A percentile compares a stretch with the other conserved stretches of the same genome.
Evolutionary conservation across 2,888 invertebrate species (phyloP).

Genomic region (Watsonalla cultraria): DNA sequence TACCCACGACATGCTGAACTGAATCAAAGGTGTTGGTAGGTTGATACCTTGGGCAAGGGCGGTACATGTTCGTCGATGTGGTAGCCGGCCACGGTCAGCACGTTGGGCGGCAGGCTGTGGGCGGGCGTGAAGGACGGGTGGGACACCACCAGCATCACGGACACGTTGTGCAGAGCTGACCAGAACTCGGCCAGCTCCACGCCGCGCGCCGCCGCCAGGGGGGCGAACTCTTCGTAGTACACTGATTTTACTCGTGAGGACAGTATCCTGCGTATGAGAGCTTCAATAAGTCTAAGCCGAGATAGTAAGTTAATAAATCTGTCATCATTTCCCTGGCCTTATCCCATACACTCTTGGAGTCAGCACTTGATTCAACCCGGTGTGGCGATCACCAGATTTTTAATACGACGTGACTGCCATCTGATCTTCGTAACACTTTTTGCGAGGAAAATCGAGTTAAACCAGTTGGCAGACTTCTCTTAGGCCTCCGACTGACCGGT

Average conservation of each 20-base stretch:
- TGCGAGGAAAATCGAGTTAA: no score
- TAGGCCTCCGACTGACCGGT: no score
- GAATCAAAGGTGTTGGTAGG: no score
- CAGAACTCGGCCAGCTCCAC: not conserved
- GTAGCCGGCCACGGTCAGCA: slow-evolving; percentile 19
- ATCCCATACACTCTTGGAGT: no score
- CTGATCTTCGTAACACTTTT: no score
- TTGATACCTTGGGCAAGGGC: slow-evolving; percentile 17
- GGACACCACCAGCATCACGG: not conserved
- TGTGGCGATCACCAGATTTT: no score
- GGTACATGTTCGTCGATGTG: slow-evolving; percentile 17
- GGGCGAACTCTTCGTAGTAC: not conserved
- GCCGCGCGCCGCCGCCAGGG: not conserved
- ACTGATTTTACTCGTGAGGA: not conserved
- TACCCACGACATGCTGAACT: no score
- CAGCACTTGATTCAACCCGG: no score
- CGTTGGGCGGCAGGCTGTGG: slow-evolving; percentile 13
- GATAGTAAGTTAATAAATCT: no score
- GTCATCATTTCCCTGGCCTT: no score
- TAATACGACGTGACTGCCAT: no score
- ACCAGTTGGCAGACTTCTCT: no score
- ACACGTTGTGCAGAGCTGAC: not conserved
- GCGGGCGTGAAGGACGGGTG: not conserved
- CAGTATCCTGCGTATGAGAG: not conserved
- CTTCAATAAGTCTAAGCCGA: not conserved